phyloP scores from a whole-genome alignment of 2,797 vertebrate genomes.

The Sebastolobus altivelis region DNA sequence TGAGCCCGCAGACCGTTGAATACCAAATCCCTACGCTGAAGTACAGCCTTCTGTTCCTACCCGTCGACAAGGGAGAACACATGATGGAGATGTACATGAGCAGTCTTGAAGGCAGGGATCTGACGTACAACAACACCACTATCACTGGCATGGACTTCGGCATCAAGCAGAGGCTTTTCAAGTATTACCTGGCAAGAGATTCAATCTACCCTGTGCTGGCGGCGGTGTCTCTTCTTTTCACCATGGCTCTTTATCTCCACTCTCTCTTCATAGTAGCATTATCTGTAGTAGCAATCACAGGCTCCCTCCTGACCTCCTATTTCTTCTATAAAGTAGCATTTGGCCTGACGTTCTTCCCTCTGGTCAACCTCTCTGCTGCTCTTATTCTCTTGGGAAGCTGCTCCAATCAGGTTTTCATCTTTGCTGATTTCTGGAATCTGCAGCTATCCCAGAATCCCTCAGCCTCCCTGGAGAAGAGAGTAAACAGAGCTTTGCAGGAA shows the following conservation, averaged over 20 bases:
- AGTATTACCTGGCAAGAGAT: conserved; percentile 93
- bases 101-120: conserved; percentile 88
- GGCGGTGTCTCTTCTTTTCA: conserved; percentile 90
- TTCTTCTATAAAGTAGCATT: conserved; percentile 97
- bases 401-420: conserved; percentile 94
- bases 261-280: conserved; percentile 92
- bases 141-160: conserved; percentile 98
- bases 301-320: conserved; percentile 92
- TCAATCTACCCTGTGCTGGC: conserved; percentile 92
- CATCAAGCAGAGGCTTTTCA: conserved; percentile 95
- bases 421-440: conserved; percentile 94
- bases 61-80: conserved; percentile 90
- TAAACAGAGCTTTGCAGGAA: conserved; percentile 94
- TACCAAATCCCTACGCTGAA: conserved; percentile 98
- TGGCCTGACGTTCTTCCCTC: conserved; percentile 93
- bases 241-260: conserved; percentile 92
- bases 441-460: conserved; percentile 92
- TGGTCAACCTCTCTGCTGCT: conserved; percentile 90
- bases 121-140: conserved; percentile 92
- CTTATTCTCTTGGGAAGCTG: conserved; percentile 93
- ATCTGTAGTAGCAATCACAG: conserved; percentile 89
- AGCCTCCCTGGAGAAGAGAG: conserved; percentile 89
- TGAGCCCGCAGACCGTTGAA: conserved; percentile 93
- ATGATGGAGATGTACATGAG: conserved; percentile 95
- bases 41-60: conserved; percentile 95